Conservation (phyloP, 2,113 vertebrate genomes). For the Leuciscus idus region DNA sequence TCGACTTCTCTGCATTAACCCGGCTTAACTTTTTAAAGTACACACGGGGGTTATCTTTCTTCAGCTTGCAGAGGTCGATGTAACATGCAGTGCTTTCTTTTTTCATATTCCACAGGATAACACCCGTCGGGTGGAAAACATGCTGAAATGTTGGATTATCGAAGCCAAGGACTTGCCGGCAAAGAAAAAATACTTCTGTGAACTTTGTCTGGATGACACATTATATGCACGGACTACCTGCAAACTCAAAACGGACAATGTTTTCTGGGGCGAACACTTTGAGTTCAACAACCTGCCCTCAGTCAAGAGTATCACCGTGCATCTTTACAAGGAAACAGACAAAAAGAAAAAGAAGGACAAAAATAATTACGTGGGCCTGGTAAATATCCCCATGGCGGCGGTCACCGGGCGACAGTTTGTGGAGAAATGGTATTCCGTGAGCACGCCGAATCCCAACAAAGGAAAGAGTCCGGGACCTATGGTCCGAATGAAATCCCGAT, state of each 20-base stretch:
- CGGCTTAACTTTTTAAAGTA: background rate
- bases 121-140: slow-evolving; percentile 90
- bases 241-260: slow-evolving; percentile 95
- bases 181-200: slow-evolving; percentile 96
- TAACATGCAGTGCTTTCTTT: background rate
- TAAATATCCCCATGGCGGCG: slow-evolving; percentile 85
- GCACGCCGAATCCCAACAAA: slow-evolving; percentile 89
- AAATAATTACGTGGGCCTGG: slow-evolving; percentile 92
- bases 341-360: slow-evolving; percentile 98
- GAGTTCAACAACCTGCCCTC: slow-evolving; percentile 94
- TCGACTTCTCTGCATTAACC: slow-evolving; percentile 7
- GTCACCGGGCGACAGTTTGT: slow-evolving; percentile 92
- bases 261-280: slow-evolving; percentile 98
- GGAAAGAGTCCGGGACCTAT: slow-evolving; percentile 85
- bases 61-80: background rate
- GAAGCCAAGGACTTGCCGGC: slow-evolving; percentile 96
- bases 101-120: slow-evolving; percentile 82
- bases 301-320: slow-evolving; percentile 85
- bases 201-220: slow-evolving; percentile 93
- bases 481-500: slow-evolving; percentile 92
- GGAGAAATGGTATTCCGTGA: slow-evolving; percentile 95
- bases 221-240: slow-evolving; percentile 96
- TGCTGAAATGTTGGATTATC: slow-evolving; percentile 94
- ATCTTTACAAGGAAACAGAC: slow-evolving; percentile 96
- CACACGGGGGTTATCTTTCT: background rate